Evolutionary conservation across 1,140 invertebrate species (phyloP).

Genomic region (Tetramorium alpestre): DNA sequence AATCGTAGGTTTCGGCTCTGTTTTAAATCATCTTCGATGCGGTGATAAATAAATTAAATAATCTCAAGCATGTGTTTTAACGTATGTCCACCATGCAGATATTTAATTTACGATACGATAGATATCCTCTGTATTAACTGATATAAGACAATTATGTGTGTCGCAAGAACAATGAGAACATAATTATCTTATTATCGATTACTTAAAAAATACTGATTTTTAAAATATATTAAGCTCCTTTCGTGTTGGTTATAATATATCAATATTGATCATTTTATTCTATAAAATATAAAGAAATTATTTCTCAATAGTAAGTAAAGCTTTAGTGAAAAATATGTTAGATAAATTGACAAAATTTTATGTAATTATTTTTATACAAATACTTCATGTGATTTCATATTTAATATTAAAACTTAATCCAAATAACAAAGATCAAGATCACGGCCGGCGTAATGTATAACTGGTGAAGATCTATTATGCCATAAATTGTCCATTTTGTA

Average conservation of each 20-base stretch:
- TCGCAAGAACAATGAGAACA: neutral
- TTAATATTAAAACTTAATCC: constrained; percentile 16
- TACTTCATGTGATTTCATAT: constrained; percentile 6
- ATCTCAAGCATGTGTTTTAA: neutral
- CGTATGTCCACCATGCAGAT: neutral
- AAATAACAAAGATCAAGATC: neutral
- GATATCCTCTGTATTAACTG: neutral
- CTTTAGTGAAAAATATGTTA: neutral
- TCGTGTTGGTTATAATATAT: neutral
- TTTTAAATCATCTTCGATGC: too few relatives aligned
- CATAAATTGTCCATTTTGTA: constrained; percentile 39
- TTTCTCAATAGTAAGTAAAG: neutral
- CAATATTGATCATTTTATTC: neutral
- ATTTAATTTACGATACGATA: neutral
- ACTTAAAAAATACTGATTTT: constrained; percentile 1
- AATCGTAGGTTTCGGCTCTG: too few relatives aligned
- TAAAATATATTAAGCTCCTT: neutral
- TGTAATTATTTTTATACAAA: neutral
- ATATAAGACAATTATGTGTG: neutral
- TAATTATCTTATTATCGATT: neutral
- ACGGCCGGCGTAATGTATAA: neutral
- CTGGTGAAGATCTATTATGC: constrained; percentile 3
- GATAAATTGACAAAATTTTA: neutral
- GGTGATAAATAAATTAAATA: too few relatives aligned
- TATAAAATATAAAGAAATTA: neutral